Percentiles rank a stretch among this genome's conserved stretches.
Evolutionary conservation across 2,113 vertebrate genomes (phyloP).

Genomic region (Paedocypris sp.): DNA sequence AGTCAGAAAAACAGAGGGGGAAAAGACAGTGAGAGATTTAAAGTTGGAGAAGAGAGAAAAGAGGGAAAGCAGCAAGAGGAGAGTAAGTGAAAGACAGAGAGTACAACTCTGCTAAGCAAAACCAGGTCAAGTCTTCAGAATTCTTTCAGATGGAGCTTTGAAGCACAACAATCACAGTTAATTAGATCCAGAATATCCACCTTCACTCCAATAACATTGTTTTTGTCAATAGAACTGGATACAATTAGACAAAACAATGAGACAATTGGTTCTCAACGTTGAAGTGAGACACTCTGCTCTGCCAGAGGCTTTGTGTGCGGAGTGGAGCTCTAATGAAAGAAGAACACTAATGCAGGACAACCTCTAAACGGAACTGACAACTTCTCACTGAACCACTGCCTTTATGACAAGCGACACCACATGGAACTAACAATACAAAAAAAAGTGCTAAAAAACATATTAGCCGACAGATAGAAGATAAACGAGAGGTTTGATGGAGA

Average conservation of each 20-base stretch:
- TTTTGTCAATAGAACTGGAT: constrained; percentile 19
- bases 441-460: not conserved
- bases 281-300: constrained; percentile 5
- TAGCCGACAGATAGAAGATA: not conserved
- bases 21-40: not conserved
- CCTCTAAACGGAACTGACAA: constrained; percentile 7
- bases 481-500: not conserved
- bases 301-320: not conserved
- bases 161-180: constrained; percentile 28
- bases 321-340: constrained; percentile 16
- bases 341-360: constrained; percentile 12
- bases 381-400: not conserved
- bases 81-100: not conserved
- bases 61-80: not conserved
- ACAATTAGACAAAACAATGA: constrained; percentile 28
- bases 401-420: constrained; percentile 10
- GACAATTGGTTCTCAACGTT: not conserved
- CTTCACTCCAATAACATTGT: constrained; percentile 21
- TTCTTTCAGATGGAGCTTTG: constrained; percentile 27
- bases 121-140: constrained; percentile 24
- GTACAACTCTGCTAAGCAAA: constrained; percentile 7
- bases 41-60: not conserved
- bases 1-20: not conserved
- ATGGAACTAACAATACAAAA: not conserved
- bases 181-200: constrained; percentile 33